phyloP scores from a whole-genome alignment of 2,797 vertebrate genomes.

The Gallinago stenura region DNA sequence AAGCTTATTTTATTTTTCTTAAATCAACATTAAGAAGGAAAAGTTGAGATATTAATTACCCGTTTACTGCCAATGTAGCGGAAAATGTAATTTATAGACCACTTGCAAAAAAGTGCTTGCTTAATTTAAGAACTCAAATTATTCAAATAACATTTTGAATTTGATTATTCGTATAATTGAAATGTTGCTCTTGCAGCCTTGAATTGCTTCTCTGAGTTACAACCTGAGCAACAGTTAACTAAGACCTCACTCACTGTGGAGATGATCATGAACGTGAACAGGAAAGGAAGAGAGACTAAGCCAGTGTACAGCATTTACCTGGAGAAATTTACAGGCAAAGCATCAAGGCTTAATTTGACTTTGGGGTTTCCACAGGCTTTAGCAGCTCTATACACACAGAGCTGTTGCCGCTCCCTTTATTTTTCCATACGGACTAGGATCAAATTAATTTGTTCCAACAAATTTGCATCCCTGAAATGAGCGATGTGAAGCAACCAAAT shows the following conservation, averaged over 20 bases:
- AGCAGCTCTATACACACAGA: background rate
- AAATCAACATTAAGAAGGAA: slow-evolving; percentile 89
- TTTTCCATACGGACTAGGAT: background rate
- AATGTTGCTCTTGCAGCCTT: slow-evolving; percentile 75
- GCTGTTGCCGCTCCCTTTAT: background rate
- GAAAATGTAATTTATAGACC: slow-evolving; percentile 98
- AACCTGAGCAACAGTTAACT: slow-evolving; percentile 78
- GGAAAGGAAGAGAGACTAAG: background rate
- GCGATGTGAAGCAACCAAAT: background rate
- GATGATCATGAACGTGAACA: background rate
- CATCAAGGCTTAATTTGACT: background rate
- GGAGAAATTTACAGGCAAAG: background rate
- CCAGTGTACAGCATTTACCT: background rate
- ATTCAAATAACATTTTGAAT: slow-evolving; percentile 93
- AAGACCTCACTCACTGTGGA: slow-evolving; percentile 67
- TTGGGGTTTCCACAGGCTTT: background rate
- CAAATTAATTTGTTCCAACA: background rate
- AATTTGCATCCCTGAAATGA: background rate
- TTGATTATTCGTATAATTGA: slow-evolving; percentile 91
- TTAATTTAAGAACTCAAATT: slow-evolving; percentile 93
- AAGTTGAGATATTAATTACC: slow-evolving; percentile 97
- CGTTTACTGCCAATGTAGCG: slow-evolving; percentile 94
- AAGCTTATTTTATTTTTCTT: slow-evolving; percentile 82
- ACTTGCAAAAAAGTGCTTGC: slow-evolving; percentile 89
- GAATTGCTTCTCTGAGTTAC: slow-evolving; percentile 77